Evolutionary conservation across 2,888 invertebrate species (phyloP), one percentile per base, ranked within the genome.

Genomic region (Gnatocerus cornutus): DNA sequence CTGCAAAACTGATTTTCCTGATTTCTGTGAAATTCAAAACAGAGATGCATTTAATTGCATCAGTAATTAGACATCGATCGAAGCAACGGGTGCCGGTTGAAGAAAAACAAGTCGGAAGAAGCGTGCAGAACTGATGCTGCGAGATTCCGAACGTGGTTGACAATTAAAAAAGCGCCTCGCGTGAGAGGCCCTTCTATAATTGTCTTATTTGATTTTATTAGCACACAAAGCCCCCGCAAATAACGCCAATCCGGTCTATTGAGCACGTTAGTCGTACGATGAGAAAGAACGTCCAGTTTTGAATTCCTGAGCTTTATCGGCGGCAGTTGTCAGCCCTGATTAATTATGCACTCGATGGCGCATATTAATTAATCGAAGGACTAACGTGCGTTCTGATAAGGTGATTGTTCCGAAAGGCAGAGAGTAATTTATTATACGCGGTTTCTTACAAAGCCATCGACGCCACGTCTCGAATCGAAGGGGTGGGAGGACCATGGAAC

Each of bases 201-300:
- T 59, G 67, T 67, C 67, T 67, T 48, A 66, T 66, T 66, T 66
- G 58, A 41, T 66, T 67, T 59, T 50, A 67, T 67, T 67, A 27
- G 33, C 39, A 52, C 41, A 67, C 67, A 67, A 67, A 67, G 67
- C 39, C 48, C 43, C 3, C 27, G 39, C 56, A 65, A 65, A 56
- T 65, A 56, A 65, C 56, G 30, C 55, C 55, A 65, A 59, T 58
- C 67, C 67, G 67, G 67, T 67, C 67, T 43, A 67, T 67, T 59
- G 55, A 67, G 33, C 55, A 37, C 43, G 64, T 64, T 64, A 45
- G 50, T 56, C 14, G 12, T 12, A 50, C 50, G 48, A 62, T 21
- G 29, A 41, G 63, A 63, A 63, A 53, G 63, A 61, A 50, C 37
- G 61, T 21, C 50, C 21, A 50, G 50, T 61, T 61, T 61, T 43